Evolutionary conservation across 2,113 vertebrate genomes (phyloP), one percentile per base, ranked within the genome.

Genomic region (Callorhinus ursinus): DNA sequence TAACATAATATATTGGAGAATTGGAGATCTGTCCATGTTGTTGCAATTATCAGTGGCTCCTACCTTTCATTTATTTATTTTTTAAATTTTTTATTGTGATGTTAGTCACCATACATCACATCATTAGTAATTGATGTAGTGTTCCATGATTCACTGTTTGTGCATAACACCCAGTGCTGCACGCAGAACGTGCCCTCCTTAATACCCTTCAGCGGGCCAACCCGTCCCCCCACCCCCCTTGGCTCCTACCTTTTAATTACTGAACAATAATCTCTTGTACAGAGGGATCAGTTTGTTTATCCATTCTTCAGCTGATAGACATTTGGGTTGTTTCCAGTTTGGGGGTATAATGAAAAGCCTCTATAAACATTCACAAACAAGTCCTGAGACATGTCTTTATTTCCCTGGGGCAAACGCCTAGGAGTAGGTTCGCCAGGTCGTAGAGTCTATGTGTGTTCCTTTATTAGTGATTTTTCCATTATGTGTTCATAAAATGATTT

Each of bases 401-500:
- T 95, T 92, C 55, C 46, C 55, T 92, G 88, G n/a, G 49, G 57
- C 39, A 67, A 87, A 91, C 89, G 39, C 21, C 14, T 79, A 86
- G 61, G 51, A 42, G 22, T 72, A 33, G 57, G 53, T 51, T 83
- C 59, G 59, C 28, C 13, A 65, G 46, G n/a, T 96, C 67, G 86
- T 46, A 77, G 33, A 18, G n/a, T 80, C 24, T 79, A 0, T 90
- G 61, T 61, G 13, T 69, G 33, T 94, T 84, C 90, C 55, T 88
- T 96, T 39, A 36, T 80, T 80, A 77, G 15, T 93, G 87, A 53
- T 28, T 61, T 95, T 95, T 94, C 83, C 55, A 57, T 95, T 88
- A 92, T 63, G 55, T 90, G 79, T 93, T 96, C 69, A 76, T 74
- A 76, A 96, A 82, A 93, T 81, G 16, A 93, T 87, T 97, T 97